Percentiles rank a stretch among this genome's conserved stretches.
These are phyloP conservation scores for Drosophila sulfurigaster DNA, from an alignment of 1,140 invertebrate species.

Conservation along the genomic window DNA sequence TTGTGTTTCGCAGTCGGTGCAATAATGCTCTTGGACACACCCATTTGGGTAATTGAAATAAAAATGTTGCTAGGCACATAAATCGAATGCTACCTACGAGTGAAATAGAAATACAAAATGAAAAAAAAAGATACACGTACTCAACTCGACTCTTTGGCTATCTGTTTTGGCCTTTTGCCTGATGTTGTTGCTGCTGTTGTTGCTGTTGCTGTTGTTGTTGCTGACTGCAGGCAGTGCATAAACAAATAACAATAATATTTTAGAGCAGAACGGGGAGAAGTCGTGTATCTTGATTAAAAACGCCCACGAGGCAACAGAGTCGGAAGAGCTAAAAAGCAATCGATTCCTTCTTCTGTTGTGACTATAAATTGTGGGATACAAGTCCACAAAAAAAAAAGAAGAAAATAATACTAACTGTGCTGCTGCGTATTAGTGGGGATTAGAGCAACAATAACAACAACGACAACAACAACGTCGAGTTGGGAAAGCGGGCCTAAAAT, in stretches of 20 bases:
- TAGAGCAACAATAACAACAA: slow-evolving; percentile 38
- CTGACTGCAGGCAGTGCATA: slow-evolving; percentile 39
- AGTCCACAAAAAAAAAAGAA: slow-evolving; percentile 10
- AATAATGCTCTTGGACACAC: slow-evolving; percentile 34
- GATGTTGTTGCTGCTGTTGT: no score
- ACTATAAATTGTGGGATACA: slow-evolving; percentile 52
- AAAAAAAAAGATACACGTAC: slow-evolving; percentile 11
- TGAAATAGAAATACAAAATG: neutral
- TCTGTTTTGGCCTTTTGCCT: neutral
- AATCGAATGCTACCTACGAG: slow-evolving; percentile 29
- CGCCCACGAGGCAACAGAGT: slow-evolving; percentile 41
- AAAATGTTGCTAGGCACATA: slow-evolving; percentile 43
- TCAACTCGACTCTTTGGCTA: slow-evolving; percentile 1
- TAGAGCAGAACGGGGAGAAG: slow-evolving; percentile 26
- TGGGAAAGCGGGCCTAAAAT: slow-evolving; percentile 39
- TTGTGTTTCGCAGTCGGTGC: neutral
- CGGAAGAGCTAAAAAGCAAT: slow-evolving; percentile 32
- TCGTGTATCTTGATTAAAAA: slow-evolving; percentile 73
- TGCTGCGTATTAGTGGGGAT: slow-evolving; percentile 61
- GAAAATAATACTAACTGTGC: slow-evolving; percentile 39
- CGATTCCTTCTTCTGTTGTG: slow-evolving; percentile 31
- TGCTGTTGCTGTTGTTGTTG: neutral
- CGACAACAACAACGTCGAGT: slow-evolving; percentile 11
- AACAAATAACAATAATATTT: slow-evolving; percentile 59
- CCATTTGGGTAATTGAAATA: slow-evolving; percentile 55